Evolutionary conservation across 2,113 vertebrate genomes (phyloP).

Genomic region (Naja naja): DNA sequence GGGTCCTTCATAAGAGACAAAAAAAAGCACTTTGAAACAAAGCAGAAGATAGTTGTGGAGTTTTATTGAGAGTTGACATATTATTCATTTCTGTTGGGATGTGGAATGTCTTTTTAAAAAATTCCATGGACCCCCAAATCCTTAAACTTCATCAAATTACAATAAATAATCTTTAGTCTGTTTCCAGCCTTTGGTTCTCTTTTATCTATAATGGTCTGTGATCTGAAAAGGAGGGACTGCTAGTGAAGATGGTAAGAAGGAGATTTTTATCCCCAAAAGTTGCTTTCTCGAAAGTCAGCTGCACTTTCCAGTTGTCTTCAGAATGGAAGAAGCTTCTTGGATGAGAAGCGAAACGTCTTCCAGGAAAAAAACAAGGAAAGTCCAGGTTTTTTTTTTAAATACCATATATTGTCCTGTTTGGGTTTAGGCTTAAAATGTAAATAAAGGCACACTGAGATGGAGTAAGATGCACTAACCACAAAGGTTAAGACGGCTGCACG

Average conservation of each 20-base stretch:
- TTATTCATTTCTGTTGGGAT: not conserved
- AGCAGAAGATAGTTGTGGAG: not conserved
- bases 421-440: not conserved
- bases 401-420: not conserved
- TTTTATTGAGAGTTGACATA: not conserved
- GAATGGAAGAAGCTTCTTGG: too few relatives aligned
- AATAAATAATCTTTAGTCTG: not conserved
- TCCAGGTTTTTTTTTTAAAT: not conserved
- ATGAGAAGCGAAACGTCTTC: too few relatives aligned
- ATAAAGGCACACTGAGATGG: slow-evolving; percentile 11
- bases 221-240: not conserved
- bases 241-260: not conserved
- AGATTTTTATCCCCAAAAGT: not conserved
- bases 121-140: not conserved
- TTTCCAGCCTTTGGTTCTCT: not conserved
- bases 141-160: not conserved
- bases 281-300: not conserved
- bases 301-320: not conserved
- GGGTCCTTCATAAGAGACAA: slow-evolving; percentile 79
- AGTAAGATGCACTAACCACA: slow-evolving; percentile 69
- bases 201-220: not conserved
- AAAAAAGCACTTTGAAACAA: not conserved
- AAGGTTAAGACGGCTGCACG: slow-evolving; percentile 82
- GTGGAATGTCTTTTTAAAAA: not conserved
- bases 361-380: too few relatives aligned